Evolutionary conservation across 2,888 invertebrate genomes (phyloP).

Genomic region (Scaptomyza polygonia): DNA sequence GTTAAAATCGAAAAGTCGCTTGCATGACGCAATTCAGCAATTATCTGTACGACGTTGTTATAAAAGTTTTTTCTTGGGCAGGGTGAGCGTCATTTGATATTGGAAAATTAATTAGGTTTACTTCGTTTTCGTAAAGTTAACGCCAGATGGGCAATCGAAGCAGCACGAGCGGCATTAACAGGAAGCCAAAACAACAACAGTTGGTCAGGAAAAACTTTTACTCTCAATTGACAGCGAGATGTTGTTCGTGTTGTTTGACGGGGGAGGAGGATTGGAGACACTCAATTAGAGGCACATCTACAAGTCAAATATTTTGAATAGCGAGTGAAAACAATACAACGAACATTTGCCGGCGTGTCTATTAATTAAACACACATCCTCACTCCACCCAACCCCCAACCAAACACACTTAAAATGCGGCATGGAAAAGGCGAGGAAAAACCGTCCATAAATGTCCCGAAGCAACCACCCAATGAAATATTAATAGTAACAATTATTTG

Average conservation of each 20-base stretch:
- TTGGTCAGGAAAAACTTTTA: slow-evolving; percentile 61
- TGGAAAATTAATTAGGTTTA: slow-evolving; percentile 81
- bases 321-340: slow-evolving; percentile 65
- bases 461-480: slow-evolving; percentile 78
- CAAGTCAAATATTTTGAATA: slow-evolving; percentile 78
- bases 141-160: slow-evolving; percentile 73
- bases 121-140: slow-evolving; percentile 73
- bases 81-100: slow-evolving; percentile 57
- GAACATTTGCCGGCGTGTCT: slow-evolving; percentile 68
- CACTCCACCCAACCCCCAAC: too few relatives aligned
- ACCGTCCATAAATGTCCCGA: slow-evolving; percentile 66
- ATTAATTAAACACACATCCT: slow-evolving; percentile 69
- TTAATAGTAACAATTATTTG: slow-evolving; percentile 79
- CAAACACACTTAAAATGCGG: not conserved
- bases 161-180: slow-evolving; percentile 44
- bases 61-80: slow-evolving; percentile 63
- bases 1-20: slow-evolving; percentile 44
- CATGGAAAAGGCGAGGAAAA: slow-evolving; percentile 30
- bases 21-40: slow-evolving; percentile 74
- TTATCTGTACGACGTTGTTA: slow-evolving; percentile 67
- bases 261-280: slow-evolving; percentile 24
- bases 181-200: slow-evolving; percentile 37
- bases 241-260: not conserved
- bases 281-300: slow-evolving; percentile 79
- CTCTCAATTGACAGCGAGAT: slow-evolving; percentile 21